These are phyloP conservation scores for Spondyliosoma cantharus DNA, from an alignment of 2,797 vertebrate genomes.

Conservation along the genomic window DNA sequence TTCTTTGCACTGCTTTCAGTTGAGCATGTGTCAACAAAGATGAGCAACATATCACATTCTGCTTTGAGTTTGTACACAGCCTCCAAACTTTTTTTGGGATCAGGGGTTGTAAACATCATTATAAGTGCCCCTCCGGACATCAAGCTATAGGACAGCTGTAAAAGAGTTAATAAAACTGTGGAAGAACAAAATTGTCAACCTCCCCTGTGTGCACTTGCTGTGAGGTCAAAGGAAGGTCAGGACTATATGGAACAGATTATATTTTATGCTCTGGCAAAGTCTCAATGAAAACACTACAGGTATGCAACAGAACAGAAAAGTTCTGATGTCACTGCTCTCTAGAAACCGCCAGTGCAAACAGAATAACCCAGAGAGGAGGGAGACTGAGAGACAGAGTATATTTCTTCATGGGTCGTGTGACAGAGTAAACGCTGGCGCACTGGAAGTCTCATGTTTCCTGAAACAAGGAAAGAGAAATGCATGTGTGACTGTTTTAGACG, in stretches of 20 bases:
- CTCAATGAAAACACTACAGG: background rate
- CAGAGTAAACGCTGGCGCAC: background rate
- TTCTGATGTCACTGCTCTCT: background rate
- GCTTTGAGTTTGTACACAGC: too few relatives aligned
- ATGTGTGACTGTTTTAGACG: background rate
- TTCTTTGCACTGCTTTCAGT: too few relatives aligned
- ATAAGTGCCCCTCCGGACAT: background rate
- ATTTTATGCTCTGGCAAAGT: background rate
- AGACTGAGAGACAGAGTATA: background rate
- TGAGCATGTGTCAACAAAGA: too few relatives aligned
- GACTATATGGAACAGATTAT: background rate
- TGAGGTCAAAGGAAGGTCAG: background rate
- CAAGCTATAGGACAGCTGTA: background rate
- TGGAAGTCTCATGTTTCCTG: background rate
- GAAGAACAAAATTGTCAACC: background rate
- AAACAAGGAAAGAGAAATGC: background rate
- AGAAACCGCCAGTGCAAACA: background rate
- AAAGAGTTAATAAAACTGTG: background rate
- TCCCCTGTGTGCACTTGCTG: background rate
- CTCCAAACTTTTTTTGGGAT: too few relatives aligned
- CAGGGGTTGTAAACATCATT: background rate
- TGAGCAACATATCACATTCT: too few relatives aligned
- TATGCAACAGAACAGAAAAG: too few relatives aligned
- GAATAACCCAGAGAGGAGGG: background rate
- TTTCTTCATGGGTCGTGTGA: background rate